Percentiles rank a stretch among this genome's conserved stretches.
phyloP scores from a whole-genome alignment of 2,888 invertebrate genomes.

The Platycheirus albimanus region DNA sequence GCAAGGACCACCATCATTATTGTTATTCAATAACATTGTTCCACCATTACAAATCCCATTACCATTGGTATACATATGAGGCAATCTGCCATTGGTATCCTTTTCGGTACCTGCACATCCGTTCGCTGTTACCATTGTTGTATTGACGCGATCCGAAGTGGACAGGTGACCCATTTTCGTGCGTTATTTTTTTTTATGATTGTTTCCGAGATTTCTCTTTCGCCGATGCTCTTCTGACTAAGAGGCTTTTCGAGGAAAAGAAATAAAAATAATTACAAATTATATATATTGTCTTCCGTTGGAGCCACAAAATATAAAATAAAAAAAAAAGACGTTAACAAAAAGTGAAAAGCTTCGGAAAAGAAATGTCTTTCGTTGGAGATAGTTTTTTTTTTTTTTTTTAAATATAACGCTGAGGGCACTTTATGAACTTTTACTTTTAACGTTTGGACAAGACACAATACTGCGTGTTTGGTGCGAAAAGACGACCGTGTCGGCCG shows the following conservation, averaged over 20 bases:
- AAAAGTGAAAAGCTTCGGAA: slow-evolving; percentile 49
- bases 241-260: slow-evolving; percentile 27
- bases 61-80: slow-evolving; percentile 52
- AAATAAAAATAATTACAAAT: slow-evolving; percentile 16
- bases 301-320: slow-evolving; percentile 1
- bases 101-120: slow-evolving; percentile 54
- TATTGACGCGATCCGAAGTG: slow-evolving; percentile 80
- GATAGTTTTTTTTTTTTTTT: slow-evolving; percentile 3
- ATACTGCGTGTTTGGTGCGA: slow-evolving; percentile 40
- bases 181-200: not conserved
- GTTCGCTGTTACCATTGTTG: slow-evolving; percentile 72
- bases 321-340: not conserved
- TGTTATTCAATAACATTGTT: slow-evolving; percentile 54
- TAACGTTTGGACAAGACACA: not conserved
- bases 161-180: slow-evolving; percentile 81
- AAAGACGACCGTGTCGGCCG: slow-evolving; percentile 68
- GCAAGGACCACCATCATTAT: slow-evolving; percentile 50
- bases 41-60: slow-evolving; percentile 50
- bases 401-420: slow-evolving; percentile 6
- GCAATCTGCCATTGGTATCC: slow-evolving; percentile 66
- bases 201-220: slow-evolving; percentile 54
- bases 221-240: slow-evolving; percentile 27
- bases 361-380: slow-evolving; percentile 29
- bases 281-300: slow-evolving; percentile 11
- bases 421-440: slow-evolving; percentile 57